Conservation (phyloP, 92 coral and sea anemone species). For the Paramuricea clavata region DNA sequence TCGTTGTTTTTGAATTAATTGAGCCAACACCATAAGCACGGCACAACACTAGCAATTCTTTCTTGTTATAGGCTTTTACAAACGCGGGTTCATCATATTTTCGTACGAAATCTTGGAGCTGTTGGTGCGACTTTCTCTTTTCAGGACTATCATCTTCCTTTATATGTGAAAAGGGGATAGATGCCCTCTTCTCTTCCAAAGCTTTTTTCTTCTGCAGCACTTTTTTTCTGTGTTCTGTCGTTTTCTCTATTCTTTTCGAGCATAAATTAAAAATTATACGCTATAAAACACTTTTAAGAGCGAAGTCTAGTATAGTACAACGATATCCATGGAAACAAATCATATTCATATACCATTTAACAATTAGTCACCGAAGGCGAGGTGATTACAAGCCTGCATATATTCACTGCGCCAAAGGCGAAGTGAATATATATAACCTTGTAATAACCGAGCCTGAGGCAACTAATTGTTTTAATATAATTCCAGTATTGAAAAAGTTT, state of each 20-base stretch:
- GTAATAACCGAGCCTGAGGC: too few species aligned
- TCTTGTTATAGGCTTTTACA: conserved; percentile 48
- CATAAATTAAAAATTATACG: background rate
- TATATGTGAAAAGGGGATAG: conserved; percentile 36
- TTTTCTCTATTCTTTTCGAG: conserved; percentile 59
- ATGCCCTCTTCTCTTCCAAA: conserved; percentile 53
- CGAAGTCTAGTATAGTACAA: too few species aligned
- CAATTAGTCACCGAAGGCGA: too few species aligned
- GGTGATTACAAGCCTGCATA: too few species aligned
- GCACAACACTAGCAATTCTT: conserved; percentile 57
- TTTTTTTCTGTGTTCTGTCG: conserved; percentile 72
- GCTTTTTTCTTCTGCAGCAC: conserved; percentile 60
- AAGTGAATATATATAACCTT: too few species aligned
- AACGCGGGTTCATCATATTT: conserved; percentile 57
- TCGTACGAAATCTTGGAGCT: conserved; percentile 25
- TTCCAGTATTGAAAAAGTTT: too few species aligned
- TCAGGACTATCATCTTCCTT: conserved; percentile 47
- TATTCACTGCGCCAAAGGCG: too few species aligned
- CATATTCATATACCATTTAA: too few species aligned
- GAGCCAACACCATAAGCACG: conserved; percentile 59
- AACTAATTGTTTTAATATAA: too few species aligned
- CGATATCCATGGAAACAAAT: too few species aligned
- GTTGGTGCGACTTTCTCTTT: conserved; percentile 45
- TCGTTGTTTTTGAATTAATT: conserved; percentile 41
- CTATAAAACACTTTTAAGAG: too few species aligned